Evolutionary conservation across 2,113 vertebrate genomes (phyloP), one percentile per base, ranked within the genome.

Genomic region (Datnioides undecimradiatus): DNA sequence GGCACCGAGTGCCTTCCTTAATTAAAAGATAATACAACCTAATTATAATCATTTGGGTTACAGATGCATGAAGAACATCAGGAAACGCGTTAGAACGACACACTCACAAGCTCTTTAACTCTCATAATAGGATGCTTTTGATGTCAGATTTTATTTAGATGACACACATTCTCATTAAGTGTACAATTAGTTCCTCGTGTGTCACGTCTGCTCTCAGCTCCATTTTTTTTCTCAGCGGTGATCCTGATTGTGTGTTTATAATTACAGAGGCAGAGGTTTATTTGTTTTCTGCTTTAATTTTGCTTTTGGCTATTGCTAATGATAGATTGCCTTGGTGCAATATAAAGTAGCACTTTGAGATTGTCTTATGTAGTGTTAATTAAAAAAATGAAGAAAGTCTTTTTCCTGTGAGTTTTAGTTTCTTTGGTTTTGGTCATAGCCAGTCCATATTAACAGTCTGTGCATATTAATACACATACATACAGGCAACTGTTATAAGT

Each of bases 11-110:
- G 68, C 48, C 52, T 76, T 29, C 23, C 76, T 78, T 87, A 89
- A 92, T 93, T 88, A 89, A 88, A 90, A 90, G 83, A 86, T 84
- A 90, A 92, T 91, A 58, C 75, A 48, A 25, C 49, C 65, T 91
- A 85, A 92, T 93, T 90, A 84, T 77, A 88, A 79, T 90, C 16
- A 91, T 91, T 86, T 83, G 62, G 66, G 23, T 54, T 64, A n/a
- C 65, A 83, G 67, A 82, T 77, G 71, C 49, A 57, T n/a, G 63
- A 54, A 68, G 60, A 77, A 63, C 52, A 80, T 33, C 52, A 69
- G 43, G 67, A 67, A 73, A 57, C 4, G 67, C 40, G 72, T 65
- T 46, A 19, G 59, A 84, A 41, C 49, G n/a, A 52, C 46, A 29
- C 25, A 52, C 51, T 46, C 59, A 17, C 21, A 9, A 6, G 31